Base-by-base conservation (phyloP, 2,113 vertebrate genomes). In the Percopsis transmontana region DNA sequence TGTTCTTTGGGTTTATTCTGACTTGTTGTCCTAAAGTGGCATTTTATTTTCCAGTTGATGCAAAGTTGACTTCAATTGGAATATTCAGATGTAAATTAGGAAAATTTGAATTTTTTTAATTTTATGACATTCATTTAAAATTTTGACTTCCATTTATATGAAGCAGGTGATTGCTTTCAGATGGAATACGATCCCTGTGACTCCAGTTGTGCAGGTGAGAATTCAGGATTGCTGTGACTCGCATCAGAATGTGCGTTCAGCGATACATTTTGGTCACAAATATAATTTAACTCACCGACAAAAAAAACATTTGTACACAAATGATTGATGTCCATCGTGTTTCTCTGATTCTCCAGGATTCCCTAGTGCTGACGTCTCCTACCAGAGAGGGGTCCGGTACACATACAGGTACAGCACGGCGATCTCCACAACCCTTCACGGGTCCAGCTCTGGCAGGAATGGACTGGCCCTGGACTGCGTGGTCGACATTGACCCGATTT, bases 391-490 rank as follows among this genome's bases (percentile, higher is more conserved):
- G 19, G 83, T 85, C 78, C 87, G 88, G 27, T 94, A 93, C 60
- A 93, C 76, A 54, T 96, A 94, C 68, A 89, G 77, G 19, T 96
- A 95, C 76, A 92, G 89, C 55, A 80, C 92, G 1, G 74, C 74
- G 12, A 90, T 92, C 56, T 87, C 66, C 66, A 93, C 92, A 0
- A 89, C 87, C 58, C 84, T 93, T 40, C 88, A 91, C 53, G 90
- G 87, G 54, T 77, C 77, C 1, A 77, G 2, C 8, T 57, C 55
- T 39, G 91, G 90, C 51, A 83, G 85, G 50, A 92, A 90, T 39
- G 91, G 93, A 44, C 70, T 96, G 38, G 82, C 90, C 52, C 74
- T 97, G 59, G 92, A 95, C 76, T 93, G 93, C 59, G 83, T 90
- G 60, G 91, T 91, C 58, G 80, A 93, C 52, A 83, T 95, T 1